Evolutionary conservation across 2,113 vertebrate genomes (phyloP).

Genomic region (Hippolais icterina): DNA sequence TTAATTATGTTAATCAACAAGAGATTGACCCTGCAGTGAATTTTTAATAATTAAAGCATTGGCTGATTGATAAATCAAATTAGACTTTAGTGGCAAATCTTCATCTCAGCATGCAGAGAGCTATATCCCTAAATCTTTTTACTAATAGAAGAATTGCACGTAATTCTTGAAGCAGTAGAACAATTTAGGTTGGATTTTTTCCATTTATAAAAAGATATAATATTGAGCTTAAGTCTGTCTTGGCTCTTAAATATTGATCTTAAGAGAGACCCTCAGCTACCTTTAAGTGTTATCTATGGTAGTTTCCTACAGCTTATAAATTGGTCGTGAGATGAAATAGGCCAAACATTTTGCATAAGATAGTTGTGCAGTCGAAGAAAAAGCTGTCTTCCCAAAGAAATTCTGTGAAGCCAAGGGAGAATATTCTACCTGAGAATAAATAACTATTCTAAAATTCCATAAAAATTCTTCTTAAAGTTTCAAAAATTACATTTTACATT

Average conservation of each 20-base stretch:
- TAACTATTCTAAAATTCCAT: neutral
- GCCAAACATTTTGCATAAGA: neutral
- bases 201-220: neutral
- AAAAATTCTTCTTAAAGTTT: slow-evolving; percentile 11
- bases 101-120: slow-evolving; percentile 39
- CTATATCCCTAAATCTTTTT: slow-evolving; percentile 36
- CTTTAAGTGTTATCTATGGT: neutral
- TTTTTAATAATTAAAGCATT: slow-evolving; percentile 76
- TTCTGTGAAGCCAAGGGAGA: neutral
- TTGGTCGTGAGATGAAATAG: neutral
- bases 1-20: slow-evolving; percentile 68
- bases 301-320: neutral
- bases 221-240: slow-evolving; percentile 31
- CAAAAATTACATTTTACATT: slow-evolving; percentile 6
- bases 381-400: neutral
- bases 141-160: neutral
- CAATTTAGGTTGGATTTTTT: neutral
- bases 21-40: slow-evolving; percentile 50
- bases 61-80: slow-evolving; percentile 69
- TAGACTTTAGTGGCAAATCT: slow-evolving; percentile 48
- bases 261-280: slow-evolving; percentile 1
- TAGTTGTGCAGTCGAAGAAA: neutral
- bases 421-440: neutral
- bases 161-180: slow-evolving; percentile 17
- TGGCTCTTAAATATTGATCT: slow-evolving; percentile 26